Evolutionary conservation across 2,888 invertebrate genomes (phyloP).

Genomic region (Scaptomyza parva): DNA sequence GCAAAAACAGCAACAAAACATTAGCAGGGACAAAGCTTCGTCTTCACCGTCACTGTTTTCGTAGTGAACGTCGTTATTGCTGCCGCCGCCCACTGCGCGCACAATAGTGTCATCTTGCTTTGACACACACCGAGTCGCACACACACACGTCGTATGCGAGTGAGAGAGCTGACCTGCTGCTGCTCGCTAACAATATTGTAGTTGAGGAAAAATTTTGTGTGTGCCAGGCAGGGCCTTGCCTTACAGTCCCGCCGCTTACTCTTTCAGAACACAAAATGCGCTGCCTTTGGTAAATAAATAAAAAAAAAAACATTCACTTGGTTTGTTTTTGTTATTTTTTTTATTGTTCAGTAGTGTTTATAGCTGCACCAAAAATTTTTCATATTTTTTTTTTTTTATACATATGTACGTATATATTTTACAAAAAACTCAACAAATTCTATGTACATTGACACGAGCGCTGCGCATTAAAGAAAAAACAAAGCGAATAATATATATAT

Average conservation of each 20-base stretch:
- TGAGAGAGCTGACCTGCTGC: constrained; percentile 31
- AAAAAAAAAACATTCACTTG: constrained; percentile 60
- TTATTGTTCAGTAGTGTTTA: constrained; percentile 67
- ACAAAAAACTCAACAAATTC: constrained; percentile 41
- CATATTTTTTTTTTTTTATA: constrained; percentile 68
- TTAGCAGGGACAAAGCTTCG: constrained; percentile 47
- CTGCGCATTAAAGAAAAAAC: constrained; percentile 60
- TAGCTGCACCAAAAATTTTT: constrained; percentile 74
- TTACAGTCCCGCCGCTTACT: constrained; percentile 19
- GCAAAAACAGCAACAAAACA: constrained; percentile 24
- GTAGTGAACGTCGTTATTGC: constrained; percentile 23
- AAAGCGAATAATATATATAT: constrained; percentile 31
- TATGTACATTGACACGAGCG: constrained; percentile 64
- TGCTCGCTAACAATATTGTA: constrained; percentile 41
- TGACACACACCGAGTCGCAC: constrained; percentile 27
- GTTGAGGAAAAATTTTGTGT: constrained; percentile 52
- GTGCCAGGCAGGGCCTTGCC: constrained; percentile 46
- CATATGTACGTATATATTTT: constrained; percentile 40
- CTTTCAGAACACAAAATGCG: constrained; percentile 33
- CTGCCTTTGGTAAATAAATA: constrained; percentile 42
- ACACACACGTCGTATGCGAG: constrained; percentile 32
- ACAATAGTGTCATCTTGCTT: constrained; percentile 62
- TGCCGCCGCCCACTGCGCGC: constrained; percentile 60
- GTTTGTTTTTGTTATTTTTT: constrained; percentile 68
- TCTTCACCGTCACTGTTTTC: constrained; percentile 19